Conservation (phyloP, 2,888 invertebrate species). For the Alentia gelatinosa region DNA sequence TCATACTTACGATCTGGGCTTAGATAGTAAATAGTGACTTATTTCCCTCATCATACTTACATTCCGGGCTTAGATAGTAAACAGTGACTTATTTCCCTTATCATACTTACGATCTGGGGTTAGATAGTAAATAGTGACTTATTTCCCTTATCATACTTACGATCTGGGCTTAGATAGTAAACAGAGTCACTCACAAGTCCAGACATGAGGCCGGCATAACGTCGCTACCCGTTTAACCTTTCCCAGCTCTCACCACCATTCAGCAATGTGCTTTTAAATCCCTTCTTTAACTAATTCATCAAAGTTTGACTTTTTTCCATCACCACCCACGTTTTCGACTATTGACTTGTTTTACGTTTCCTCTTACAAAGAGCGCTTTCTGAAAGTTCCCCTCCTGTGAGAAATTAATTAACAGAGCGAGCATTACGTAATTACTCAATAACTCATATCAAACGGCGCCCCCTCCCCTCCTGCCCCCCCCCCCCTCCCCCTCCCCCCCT, state of each 20-base stretch:
- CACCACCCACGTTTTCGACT: not conserved
- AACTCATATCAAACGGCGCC: not conserved
- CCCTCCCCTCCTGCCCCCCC: not conserved
- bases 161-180: no score
- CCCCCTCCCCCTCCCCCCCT: not conserved
- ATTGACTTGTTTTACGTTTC: not conserved
- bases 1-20: no score
- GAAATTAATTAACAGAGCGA: not conserved
- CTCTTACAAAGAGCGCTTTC: not conserved
- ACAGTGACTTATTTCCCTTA: no score
- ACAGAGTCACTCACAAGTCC: not conserved
- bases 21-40: no score
- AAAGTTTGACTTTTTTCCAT: not conserved
- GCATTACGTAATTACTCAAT: not conserved
- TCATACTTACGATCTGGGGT: no score
- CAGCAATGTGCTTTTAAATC: not conserved
- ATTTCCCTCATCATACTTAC: no score
- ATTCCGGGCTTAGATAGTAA: no score
- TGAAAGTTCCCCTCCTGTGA: not conserved
- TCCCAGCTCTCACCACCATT: not conserved
- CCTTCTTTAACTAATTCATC: not conserved
- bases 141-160: no score
- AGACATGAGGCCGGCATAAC: no score
- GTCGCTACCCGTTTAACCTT: not conserved
- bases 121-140: no score